Percentiles rank a stretch among this genome's conserved stretches.
These are phyloP conservation scores for Macrobrachium nipponense DNA, from an alignment of 1,140 invertebrate species.

Conservation along the genomic window DNA sequence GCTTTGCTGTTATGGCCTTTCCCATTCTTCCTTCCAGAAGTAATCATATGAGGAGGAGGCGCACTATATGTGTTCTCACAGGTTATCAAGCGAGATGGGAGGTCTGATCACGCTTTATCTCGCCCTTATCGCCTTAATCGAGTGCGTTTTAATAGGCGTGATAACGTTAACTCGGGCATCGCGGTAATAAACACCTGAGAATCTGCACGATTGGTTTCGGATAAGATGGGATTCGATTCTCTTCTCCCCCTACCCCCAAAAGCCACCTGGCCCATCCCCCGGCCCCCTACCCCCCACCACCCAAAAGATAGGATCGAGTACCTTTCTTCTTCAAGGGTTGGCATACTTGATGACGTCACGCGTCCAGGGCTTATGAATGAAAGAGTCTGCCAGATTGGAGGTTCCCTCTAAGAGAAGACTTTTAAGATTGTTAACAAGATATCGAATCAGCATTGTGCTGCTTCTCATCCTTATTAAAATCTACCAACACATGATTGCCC, in stretches of 20 bases:
- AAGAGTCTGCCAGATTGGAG: too few species aligned
- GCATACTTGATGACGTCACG: not conserved
- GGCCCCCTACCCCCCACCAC: too few species aligned
- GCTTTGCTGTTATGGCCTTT: not conserved
- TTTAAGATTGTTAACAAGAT: too few species aligned
- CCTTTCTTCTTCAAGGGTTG: slow-evolving; percentile 1
- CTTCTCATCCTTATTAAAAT: too few species aligned
- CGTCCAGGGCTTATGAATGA: too few species aligned
- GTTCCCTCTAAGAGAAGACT: too few species aligned
- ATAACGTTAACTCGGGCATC: slow-evolving; percentile 45
- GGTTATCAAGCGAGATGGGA: slow-evolving; percentile 46
- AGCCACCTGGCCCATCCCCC: too few species aligned
- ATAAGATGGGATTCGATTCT: slow-evolving; percentile 49
- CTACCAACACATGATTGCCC: too few species aligned
- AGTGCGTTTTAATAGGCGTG: slow-evolving; percentile 49
- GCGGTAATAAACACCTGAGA: slow-evolving; percentile 52
- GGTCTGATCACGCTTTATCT: slow-evolving; percentile 50
- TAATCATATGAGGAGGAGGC: slow-evolving; percentile 28
- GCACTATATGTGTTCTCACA: slow-evolving; percentile 36
- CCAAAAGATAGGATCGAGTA: slow-evolving; percentile 28
- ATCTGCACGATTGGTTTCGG: slow-evolving; percentile 43
- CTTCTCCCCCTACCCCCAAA: slow-evolving; percentile 10
- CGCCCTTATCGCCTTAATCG: slow-evolving; percentile 48
- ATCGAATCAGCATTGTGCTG: too few species aligned
- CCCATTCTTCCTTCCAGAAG: slow-evolving; percentile 1